Percentiles rank a stretch among this genome's conserved stretches.
These are phyloP conservation scores for Gopherus evgoodei DNA, from an alignment of 2,113 vertebrate genomes.

Conservation along the genomic window DNA sequence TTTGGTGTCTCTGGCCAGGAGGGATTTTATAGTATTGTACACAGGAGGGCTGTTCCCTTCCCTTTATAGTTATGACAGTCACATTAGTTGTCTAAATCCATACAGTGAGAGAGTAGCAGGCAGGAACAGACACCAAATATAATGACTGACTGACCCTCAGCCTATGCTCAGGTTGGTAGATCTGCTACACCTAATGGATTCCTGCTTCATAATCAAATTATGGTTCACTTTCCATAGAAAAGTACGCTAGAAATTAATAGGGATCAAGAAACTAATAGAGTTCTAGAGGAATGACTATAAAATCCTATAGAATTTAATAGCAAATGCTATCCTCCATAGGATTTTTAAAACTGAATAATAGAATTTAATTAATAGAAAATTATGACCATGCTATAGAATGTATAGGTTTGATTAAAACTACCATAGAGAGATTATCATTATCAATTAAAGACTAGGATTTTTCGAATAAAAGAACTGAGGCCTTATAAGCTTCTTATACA, in stretches of 20 bases:
- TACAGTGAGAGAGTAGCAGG: rapidly evolving
- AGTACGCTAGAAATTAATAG: neutral
- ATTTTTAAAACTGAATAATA: neutral
- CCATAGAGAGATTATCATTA: neutral
- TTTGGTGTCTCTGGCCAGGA: too few species aligned
- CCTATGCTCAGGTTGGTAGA: neutral
- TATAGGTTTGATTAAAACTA: neutral
- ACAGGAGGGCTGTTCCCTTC: too few species aligned
- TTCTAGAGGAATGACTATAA: neutral
- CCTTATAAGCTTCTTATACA: neutral
- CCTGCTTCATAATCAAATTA: neutral
- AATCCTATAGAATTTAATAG: neutral
- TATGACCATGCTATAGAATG: neutral
- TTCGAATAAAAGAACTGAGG: neutral
- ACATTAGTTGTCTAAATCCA: neutral
- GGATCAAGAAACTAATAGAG: neutral
- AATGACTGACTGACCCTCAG: neutral
- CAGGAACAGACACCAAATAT: neutral
- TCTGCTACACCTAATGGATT: rapidly evolving
- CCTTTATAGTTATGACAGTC: too few species aligned
- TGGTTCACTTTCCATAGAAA: neutral
- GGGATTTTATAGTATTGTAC: too few species aligned
- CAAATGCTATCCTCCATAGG: neutral
- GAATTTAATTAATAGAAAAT: slow-evolving; percentile 9
- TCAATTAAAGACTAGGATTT: slow-evolving; percentile 7